A percentile compares a stretch with the other conserved stretches of the same genome.
Evolutionary conservation across 2,888 invertebrate species (phyloP).

Genomic region (Drosophila testacea): DNA sequence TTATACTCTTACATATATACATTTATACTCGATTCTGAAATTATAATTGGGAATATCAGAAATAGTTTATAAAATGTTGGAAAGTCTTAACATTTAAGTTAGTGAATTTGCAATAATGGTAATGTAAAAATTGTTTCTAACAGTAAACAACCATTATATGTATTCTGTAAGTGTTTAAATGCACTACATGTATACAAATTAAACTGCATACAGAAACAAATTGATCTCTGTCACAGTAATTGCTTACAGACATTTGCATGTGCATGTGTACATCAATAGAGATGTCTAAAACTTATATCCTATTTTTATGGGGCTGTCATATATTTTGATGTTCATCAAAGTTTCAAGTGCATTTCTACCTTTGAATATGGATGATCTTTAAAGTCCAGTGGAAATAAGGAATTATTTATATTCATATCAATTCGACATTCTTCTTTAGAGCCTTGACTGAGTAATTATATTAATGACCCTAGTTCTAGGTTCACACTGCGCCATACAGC

Average conservation of each 20-base stretch:
- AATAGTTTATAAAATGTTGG: background rate
- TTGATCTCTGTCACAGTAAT: background rate
- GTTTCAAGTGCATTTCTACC: too few relatives aligned
- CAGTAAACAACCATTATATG: conserved; percentile 2
- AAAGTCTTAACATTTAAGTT: background rate
- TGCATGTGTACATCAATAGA: background rate
- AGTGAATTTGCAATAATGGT: background rate
- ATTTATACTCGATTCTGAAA: background rate
- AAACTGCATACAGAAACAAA: conserved; percentile 12
- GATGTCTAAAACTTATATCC: background rate
- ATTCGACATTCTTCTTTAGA: background rate
- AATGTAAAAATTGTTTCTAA: background rate
- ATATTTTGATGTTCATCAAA: too few relatives aligned
- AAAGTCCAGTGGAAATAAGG: background rate
- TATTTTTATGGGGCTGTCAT: too few relatives aligned
- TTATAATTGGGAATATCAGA: background rate
- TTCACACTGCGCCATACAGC: too few relatives aligned
- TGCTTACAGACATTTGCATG: background rate
- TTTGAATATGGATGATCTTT: too few relatives aligned
- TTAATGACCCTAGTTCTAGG: background rate
- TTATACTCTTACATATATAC: conserved; percentile 12
- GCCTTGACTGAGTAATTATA: conserved; percentile 1
- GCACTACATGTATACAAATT: conserved; percentile 7
- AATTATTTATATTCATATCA: too few relatives aligned
- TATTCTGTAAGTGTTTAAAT: conserved; percentile 5